Evolutionary conservation across 2,888 invertebrate genomes (phyloP).

Genomic region (Mallateleia sp.): DNA sequence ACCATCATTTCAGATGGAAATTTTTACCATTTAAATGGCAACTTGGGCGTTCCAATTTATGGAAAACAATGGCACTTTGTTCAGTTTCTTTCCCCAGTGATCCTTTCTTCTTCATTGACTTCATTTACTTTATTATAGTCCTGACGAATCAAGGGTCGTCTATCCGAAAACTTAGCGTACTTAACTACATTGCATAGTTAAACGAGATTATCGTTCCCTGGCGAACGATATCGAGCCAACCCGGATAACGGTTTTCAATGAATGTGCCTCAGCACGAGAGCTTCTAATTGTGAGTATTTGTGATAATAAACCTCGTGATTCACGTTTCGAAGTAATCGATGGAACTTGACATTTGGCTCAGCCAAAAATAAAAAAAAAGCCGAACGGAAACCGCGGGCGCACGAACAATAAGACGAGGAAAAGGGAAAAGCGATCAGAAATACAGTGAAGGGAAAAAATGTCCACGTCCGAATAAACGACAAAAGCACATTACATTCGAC

Average conservation of each 20-base stretch:
- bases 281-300: conserved; percentile 78
- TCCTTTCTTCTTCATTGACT: too few species aligned
- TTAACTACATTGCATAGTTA: conserved; percentile 25
- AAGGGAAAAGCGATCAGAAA: too few species aligned
- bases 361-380: conserved; percentile 35
- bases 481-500: conserved; percentile 27
- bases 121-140: too few species aligned
- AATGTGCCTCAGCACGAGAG: conserved; percentile 79
- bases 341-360: conserved; percentile 39
- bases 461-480: conserved; percentile 26
- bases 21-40: too few species aligned
- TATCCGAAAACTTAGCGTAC: neutral
- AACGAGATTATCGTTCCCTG: conserved; percentile 34
- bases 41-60: too few species aligned
- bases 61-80: too few species aligned
- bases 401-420: too few species aligned
- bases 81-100: too few species aligned
- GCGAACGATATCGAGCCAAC: conserved; percentile 51
- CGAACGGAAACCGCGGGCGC: conserved; percentile 2
- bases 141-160: conserved; percentile 23
- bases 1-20: too few species aligned
- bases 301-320: conserved; percentile 76
- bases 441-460: conserved; percentile 8
- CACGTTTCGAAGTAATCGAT: conserved; percentile 72
- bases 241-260: conserved; percentile 62